Percentiles rank a stretch among this genome's conserved stretches.
These are phyloP conservation scores for Lepidochitona cinerea DNA, from an alignment of 2,888 invertebrate species.

Conservation along the genomic window DNA sequence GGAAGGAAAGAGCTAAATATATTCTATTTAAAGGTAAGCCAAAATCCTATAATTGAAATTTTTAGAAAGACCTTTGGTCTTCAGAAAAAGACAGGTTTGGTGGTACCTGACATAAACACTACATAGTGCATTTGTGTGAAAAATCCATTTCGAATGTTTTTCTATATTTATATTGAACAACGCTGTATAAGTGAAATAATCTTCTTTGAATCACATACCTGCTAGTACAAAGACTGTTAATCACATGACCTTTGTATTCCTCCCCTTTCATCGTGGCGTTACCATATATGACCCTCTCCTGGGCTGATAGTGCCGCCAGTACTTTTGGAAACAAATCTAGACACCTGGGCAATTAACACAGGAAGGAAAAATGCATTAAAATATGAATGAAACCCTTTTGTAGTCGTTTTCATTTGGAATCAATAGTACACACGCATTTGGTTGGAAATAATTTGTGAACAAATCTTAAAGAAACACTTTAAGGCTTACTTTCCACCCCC, in stretches of 20 bases:
- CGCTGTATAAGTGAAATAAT: too few relatives aligned
- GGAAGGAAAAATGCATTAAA: neutral
- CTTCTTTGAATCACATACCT: conserved; percentile 42
- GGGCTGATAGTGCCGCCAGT: conserved; percentile 56
- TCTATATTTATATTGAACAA: too few relatives aligned
- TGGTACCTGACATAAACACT: too few relatives aligned
- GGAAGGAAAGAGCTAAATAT: too few relatives aligned
- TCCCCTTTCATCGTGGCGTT: conserved; percentile 62
- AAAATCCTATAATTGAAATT: too few relatives aligned
- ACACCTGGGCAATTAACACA: conserved; percentile 41
- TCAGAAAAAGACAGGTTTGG: neutral
- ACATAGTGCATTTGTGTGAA: neutral
- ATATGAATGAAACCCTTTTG: neutral
- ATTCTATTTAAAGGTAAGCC: too few relatives aligned
- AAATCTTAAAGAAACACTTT: too few relatives aligned
- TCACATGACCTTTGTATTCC: conserved; percentile 65
- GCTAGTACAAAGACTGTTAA: conserved; percentile 66
- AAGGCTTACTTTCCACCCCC: conserved; percentile 62
- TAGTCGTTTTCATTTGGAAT: too few relatives aligned
- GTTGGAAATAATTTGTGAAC: too few relatives aligned
- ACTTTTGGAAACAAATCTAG: conserved; percentile 68
- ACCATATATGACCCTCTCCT: conserved; percentile 54
- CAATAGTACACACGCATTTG: too few relatives aligned
- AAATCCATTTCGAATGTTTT: too few relatives aligned
- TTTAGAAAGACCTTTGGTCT: too few relatives aligned